A percentile compares a stretch with the other conserved stretches of the same genome.
These are phyloP conservation scores for Biston stratarius DNA, from an alignment of 2,888 invertebrate genomes.

Conservation along the genomic window DNA sequence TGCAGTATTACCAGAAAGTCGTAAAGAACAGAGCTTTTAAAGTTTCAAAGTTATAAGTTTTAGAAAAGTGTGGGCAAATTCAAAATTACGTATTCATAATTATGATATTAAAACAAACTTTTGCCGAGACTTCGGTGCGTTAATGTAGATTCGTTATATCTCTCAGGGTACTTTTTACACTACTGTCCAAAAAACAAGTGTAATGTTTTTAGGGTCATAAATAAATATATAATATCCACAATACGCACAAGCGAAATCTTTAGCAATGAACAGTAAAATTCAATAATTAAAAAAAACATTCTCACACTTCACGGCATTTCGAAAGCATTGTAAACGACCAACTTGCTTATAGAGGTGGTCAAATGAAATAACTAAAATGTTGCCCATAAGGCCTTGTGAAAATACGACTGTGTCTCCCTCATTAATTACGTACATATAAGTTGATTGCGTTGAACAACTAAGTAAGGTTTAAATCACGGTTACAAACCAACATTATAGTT, in stretches of 20 bases:
- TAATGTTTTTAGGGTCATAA: too few species aligned
- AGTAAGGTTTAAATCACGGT: constrained; percentile 22
- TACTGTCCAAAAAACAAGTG: too few species aligned
- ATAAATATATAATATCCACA: too few species aligned
- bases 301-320: constrained; percentile 4
- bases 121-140: too few species aligned
- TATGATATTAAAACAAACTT: too few species aligned
- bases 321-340: not conserved
- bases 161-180: too few species aligned
- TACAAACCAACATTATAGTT: constrained; percentile 38
- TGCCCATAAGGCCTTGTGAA: not conserved
- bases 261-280: not conserved
- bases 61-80: too few species aligned
- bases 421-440: not conserved
- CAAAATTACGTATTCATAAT: too few species aligned
- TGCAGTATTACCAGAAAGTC: not conserved
- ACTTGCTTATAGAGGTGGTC: not conserved
- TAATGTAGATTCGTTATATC: too few species aligned
- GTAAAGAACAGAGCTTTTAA: not conserved
- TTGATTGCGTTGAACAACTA: not conserved
- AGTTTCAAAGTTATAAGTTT: not conserved
- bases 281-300: constrained; percentile 4
- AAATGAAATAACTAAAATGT: not conserved
- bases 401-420: not conserved
- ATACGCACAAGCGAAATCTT: too few species aligned